Base-by-base conservation (phyloP, 30 jellyfish, hydroid and myxozoan genomes). In the Aurelia aurita complex sp. Pacific region DNA sequence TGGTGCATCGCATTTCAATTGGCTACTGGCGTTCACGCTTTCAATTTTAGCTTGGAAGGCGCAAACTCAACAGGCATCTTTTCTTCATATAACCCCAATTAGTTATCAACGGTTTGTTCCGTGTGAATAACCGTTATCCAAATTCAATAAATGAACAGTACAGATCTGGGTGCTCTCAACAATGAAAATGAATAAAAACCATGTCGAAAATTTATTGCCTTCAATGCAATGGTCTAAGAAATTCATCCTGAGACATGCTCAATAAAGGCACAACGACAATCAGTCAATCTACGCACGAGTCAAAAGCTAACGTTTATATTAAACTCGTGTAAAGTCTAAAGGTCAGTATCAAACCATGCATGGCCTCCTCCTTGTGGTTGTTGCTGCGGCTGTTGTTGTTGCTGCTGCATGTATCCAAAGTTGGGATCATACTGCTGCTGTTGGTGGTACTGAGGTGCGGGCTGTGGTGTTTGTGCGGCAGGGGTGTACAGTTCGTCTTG, bases 281-380 rank as follows among this genome's bases (percentile, higher is more conserved):
- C 89, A 66, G 61, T 65, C 60, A 53, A 53, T 15, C n/a, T 79
- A 79, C 72, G 89, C 80, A 64, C 29, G 55, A 19, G 71, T 79
- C 64, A 75, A 18, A 75, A 4, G 13, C 40, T 36, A 66, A 64
- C 65, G 89, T 79, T 79, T 70, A 68, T 67, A 52, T 46, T 9
- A 51, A 69, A 67, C 76, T 64, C 34, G n/a, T 16, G 83, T 73
- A 75, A 64, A 23, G 80, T 46, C 77, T 85, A 94, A 40, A 94
- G 90, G 64, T 94, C 99, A 34, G 99, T 74, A 70, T 94, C 99
- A 85, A 94, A 94, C 99, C 99, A 94, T 18, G 98, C 96, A 61
- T 85, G 90, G 38, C 98, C 98, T 35, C 96, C 96, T 33, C 73
- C 64, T 32, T 80, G 87, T 43, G 92, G 97, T 77, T 75, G 92